phyloP scores from a whole-genome alignment of 2,113 vertebrate genomes.

The Nymphicus hollandicus region DNA sequence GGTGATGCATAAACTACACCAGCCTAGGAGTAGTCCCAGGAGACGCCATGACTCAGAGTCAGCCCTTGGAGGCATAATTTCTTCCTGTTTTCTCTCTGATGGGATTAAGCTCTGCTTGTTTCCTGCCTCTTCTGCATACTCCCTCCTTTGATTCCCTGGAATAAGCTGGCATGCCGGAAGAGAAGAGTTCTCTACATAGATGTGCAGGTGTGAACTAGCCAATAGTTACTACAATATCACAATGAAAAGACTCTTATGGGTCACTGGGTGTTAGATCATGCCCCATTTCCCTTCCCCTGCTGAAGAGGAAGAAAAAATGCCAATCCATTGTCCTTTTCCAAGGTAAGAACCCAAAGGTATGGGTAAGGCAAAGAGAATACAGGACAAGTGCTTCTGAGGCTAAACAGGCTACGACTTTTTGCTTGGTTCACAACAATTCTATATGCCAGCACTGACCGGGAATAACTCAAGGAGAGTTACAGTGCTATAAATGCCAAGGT shows the following conservation, averaged over 20 bases:
- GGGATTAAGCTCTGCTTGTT: constrained; percentile 33
- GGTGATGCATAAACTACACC: constrained; percentile 34
- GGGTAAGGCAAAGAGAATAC: background rate
- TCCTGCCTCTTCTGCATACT: background rate
- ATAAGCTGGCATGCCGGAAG: background rate
- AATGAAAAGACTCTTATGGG: background rate
- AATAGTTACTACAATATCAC: no score
- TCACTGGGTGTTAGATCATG: background rate
- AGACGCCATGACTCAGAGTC: constrained; percentile 42
- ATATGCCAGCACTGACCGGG: background rate
- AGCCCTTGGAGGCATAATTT: constrained; percentile 24
- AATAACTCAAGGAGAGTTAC: background rate
- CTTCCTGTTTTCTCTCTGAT: constrained; percentile 25
- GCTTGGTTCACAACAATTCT: background rate
- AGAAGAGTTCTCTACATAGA: background rate
- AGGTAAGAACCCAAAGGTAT: background rate
- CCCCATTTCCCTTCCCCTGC: background rate
- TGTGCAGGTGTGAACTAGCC: background rate
- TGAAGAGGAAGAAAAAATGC: background rate
- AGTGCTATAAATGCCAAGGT: background rate
- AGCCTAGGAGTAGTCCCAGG: constrained; percentile 34
- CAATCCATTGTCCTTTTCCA: background rate
- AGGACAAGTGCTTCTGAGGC: background rate
- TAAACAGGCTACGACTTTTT: fast-evolving
- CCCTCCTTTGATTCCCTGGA: background rate